These are phyloP conservation scores for Cheilosia impressa DNA, from an alignment of 2,888 invertebrate genomes.

Conservation along the genomic window DNA sequence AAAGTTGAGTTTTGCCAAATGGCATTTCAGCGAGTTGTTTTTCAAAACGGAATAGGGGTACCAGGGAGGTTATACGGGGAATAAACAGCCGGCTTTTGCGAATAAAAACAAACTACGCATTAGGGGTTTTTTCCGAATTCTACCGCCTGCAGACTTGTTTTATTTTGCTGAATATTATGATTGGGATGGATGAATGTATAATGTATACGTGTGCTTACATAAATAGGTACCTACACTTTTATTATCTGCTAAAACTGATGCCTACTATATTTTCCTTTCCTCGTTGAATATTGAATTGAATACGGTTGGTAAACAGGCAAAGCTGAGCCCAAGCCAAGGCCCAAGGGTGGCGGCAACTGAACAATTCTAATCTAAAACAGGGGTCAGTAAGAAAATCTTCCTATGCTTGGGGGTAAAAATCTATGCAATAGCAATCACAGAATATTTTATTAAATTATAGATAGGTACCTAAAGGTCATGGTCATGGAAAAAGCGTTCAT, in stretches of 20 bases:
- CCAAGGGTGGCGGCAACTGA: too few relatives aligned
- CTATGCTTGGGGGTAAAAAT: too few relatives aligned
- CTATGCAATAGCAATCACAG: too few relatives aligned
- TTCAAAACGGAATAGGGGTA: neutral
- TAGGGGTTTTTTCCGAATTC: conserved; percentile 14
- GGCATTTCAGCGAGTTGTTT: conserved; percentile 16
- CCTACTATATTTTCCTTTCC: neutral
- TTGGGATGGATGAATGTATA: neutral
- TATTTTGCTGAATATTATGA: neutral
- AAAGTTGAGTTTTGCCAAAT: conserved; percentile 33
- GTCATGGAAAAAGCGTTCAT: too few relatives aligned
- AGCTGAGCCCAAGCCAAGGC: too few relatives aligned
- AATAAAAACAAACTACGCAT: conserved; percentile 73
- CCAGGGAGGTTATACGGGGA: conserved; percentile 23
- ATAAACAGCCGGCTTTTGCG: conserved; percentile 70
- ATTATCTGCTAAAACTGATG: neutral
- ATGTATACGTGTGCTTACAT: neutral
- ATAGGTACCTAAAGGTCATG: too few relatives aligned
- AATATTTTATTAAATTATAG: too few relatives aligned
- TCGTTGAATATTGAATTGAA: neutral
- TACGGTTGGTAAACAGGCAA: neutral
- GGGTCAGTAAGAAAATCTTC: neutral
- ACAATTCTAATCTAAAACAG: too few relatives aligned
- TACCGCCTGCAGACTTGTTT: conserved; percentile 28
- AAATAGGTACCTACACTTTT: neutral